These are phyloP conservation scores for Poeciliopsis retropinna DNA, from an alignment of 2,113 vertebrate species.

Conservation along the genomic window DNA sequence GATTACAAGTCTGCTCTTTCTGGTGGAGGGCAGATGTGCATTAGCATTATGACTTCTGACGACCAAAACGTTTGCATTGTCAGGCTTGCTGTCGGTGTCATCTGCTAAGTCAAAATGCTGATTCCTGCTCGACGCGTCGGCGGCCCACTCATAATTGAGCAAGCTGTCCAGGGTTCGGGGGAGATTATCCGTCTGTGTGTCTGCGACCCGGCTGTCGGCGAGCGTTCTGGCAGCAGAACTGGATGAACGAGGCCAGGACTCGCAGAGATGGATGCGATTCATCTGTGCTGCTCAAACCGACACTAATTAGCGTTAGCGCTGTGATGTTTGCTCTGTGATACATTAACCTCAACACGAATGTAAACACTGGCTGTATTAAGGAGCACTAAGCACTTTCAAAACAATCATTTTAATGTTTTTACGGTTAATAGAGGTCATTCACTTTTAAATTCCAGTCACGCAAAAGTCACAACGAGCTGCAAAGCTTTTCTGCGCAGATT, in stretches of 20 bases:
- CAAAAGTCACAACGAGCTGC: not conserved
- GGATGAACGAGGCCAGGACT: not conserved
- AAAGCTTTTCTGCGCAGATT: not conserved
- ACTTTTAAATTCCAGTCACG: not conserved
- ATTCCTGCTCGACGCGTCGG: conserved; percentile 53
- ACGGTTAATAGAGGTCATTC: not conserved
- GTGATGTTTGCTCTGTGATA: not conserved
- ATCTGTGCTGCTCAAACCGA: not conserved
- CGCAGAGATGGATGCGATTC: not conserved
- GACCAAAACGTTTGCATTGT: conserved; percentile 30
- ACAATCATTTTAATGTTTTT: not conserved
- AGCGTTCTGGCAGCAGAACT: conserved; percentile 5
- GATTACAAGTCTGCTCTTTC: not conserved
- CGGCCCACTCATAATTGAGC: conserved; percentile 63
- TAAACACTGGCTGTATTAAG: not conserved
- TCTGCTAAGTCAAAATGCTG: conserved; percentile 70
- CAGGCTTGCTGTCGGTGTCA: conserved; percentile 59
- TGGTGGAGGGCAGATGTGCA: conserved; percentile 57
- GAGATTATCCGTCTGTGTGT: conserved; percentile 63
- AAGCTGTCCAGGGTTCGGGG: conserved; percentile 66
- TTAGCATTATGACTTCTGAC: conserved; percentile 48
- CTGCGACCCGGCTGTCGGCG: conserved; percentile 12
- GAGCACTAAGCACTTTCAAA: not conserved
- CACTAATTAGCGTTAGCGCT: not conserved
- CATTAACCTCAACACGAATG: not conserved